A percentile compares a stretch with the other conserved stretches of the same genome.
These are phyloP conservation scores for Oreochromis grahami DNA, from an alignment of 2,797 vertebrate species.

Conservation along the genomic window DNA sequence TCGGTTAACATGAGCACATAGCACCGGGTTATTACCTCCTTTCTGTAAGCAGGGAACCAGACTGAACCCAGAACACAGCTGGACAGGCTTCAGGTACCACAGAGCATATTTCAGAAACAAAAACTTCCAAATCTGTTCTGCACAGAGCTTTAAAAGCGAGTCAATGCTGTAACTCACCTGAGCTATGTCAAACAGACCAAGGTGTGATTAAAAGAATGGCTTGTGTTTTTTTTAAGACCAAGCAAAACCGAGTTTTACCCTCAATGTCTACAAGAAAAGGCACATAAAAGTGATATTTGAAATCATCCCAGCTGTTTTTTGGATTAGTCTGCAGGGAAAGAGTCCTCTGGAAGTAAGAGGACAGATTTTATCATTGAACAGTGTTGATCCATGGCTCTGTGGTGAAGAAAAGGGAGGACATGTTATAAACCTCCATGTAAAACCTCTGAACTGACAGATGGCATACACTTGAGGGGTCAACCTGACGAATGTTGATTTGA, in stretches of 20 bases:
- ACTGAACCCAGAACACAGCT: conserved; percentile 39
- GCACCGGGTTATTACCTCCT: conserved; percentile 37
- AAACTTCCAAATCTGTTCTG: not conserved
- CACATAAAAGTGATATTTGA: conserved; percentile 2
- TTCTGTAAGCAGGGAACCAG: conserved; percentile 30
- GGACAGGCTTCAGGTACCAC: conserved; percentile 13
- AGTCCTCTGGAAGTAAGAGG: conserved; percentile 81
- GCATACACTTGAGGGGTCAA: conserved; percentile 76
- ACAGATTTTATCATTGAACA: conserved; percentile 87
- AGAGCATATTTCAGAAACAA: not conserved
- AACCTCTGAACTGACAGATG: conserved; percentile 82
- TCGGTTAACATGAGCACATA: conserved; percentile 82
- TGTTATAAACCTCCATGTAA: conserved; percentile 25
- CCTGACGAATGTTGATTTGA: conserved; percentile 94
- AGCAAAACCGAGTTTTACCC: not conserved
- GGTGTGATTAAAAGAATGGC: not conserved
- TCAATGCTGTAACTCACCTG: not conserved
- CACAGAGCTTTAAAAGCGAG: not conserved
- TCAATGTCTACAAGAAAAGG: not conserved
- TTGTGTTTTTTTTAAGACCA: not conserved
- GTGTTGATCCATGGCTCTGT: conserved; percentile 79
- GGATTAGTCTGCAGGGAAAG: conserved; percentile 64
- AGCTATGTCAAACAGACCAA: not conserved
- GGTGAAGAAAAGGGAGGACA: conserved; percentile 19
- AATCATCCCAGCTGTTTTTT: conserved; percentile 43